A percentile compares a stretch with the other conserved stretches of the same genome.
Conservation (phyloP, 2,888 invertebrate species). For the Volucella inflata region DNA sequence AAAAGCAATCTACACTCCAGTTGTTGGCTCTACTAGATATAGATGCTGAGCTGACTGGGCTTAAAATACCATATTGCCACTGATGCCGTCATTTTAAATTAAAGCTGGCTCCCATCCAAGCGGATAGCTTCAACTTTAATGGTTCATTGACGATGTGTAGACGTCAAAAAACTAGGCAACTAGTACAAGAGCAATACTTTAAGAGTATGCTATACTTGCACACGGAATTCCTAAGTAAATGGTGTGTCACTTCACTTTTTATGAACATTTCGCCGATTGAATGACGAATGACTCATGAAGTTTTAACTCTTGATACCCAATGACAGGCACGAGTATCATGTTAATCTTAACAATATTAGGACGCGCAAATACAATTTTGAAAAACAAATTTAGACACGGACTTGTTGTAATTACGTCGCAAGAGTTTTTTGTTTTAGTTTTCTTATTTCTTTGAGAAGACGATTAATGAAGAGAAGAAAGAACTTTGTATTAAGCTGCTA, state of each 20-base stretch:
- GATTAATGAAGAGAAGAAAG: slow-evolving; percentile 11
- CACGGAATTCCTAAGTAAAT: slow-evolving; percentile 46
- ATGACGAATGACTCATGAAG: slow-evolving; percentile 56
- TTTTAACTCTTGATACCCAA: not conserved
- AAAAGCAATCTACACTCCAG: slow-evolving; percentile 32
- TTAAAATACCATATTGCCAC: slow-evolving; percentile 47
- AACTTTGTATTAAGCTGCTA: slow-evolving; percentile 9
- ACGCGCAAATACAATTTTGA: slow-evolving; percentile 18
- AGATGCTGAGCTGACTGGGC: slow-evolving; percentile 20
- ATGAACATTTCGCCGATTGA: slow-evolving; percentile 26
- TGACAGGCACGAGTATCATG: not conserved
- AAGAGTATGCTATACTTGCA: not conserved
- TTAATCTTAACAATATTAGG: slow-evolving; percentile 21
- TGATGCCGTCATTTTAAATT: slow-evolving; percentile 52
- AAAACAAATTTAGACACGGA: not conserved
- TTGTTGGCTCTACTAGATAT: not conserved
- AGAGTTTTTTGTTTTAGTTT: not conserved
- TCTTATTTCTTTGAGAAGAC: slow-evolving; percentile 24
- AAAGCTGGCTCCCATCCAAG: slow-evolving; percentile 33
- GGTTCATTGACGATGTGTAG: slow-evolving; percentile 53
- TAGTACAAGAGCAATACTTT: slow-evolving; percentile 39
- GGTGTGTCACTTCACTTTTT: slow-evolving; percentile 47
- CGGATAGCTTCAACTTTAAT: slow-evolving; percentile 33
- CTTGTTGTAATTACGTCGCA: slow-evolving; percentile 19
- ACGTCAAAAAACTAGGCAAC: slow-evolving; percentile 53